Percentiles rank a stretch among this genome's conserved stretches.
These are phyloP conservation scores for Sparus aurata DNA, from an alignment of 2,797 vertebrate genomes.

Conservation along the genomic window DNA sequence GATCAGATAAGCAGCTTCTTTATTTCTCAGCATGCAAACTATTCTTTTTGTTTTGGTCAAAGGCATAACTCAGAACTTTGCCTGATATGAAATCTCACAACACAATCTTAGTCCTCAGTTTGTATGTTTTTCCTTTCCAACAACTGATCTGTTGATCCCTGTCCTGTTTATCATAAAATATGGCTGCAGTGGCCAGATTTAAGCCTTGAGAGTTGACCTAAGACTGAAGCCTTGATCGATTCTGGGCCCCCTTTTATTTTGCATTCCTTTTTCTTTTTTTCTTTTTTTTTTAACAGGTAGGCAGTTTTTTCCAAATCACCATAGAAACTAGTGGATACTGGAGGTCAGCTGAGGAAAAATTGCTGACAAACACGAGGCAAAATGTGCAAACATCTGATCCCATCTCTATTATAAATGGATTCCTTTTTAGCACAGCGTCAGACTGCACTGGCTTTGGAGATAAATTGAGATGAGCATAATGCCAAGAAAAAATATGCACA, in stretches of 20 bases:
- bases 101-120: neutral
- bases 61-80: constrained; percentile 8
- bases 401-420: constrained; percentile 61
- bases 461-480: constrained; percentile 53
- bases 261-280: neutral
- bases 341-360: constrained; percentile 59
- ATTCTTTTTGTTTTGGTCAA: constrained; percentile 27
- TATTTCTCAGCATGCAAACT: constrained; percentile 19
- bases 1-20: constrained; percentile 39
- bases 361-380: constrained; percentile 55
- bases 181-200: constrained; percentile 26
- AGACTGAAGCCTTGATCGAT: constrained; percentile 35
- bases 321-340: constrained; percentile 38
- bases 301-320: constrained; percentile 46
- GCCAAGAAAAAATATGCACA: constrained; percentile 29
- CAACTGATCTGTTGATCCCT: constrained; percentile 10
- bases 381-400: constrained; percentile 58
- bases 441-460: constrained; percentile 52
- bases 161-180: constrained; percentile 23
- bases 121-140: neutral
- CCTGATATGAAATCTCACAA: constrained; percentile 29
- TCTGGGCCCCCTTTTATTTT: constrained; percentile 7
- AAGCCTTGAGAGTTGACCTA: constrained; percentile 11
- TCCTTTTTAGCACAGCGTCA: constrained; percentile 54
- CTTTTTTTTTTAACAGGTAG: constrained; percentile 29